Evolutionary conservation across 2,113 vertebrate genomes (phyloP).

Genomic region (Colaptes auratus): DNA sequence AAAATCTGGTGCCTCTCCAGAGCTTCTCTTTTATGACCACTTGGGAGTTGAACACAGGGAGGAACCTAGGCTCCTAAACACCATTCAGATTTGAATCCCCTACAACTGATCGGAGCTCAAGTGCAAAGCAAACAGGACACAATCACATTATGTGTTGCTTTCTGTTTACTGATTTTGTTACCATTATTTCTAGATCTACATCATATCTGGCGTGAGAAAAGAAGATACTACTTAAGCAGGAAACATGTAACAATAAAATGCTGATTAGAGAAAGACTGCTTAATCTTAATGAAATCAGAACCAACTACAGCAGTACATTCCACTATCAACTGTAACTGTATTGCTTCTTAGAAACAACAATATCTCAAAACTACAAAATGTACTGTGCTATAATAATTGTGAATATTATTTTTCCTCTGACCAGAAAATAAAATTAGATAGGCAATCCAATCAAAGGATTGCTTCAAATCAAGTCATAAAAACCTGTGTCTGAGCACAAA

Average conservation of each 20-base stretch:
- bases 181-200: neutral
- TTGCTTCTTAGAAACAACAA: slow-evolving; percentile 17
- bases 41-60: neutral
- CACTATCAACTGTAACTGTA: slow-evolving; percentile 26
- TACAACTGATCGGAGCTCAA: neutral
- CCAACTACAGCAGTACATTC: neutral
- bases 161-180: neutral
- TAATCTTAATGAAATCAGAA: slow-evolving; percentile 31
- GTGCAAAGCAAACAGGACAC: neutral
- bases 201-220: neutral
- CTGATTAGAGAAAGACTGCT: slow-evolving; percentile 26
- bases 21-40: neutral
- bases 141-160: neutral
- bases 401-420: neutral
- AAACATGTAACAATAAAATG: slow-evolving; percentile 28
- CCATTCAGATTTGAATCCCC: neutral
- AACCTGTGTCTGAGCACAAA: neutral
- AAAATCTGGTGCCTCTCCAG: neutral
- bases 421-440: neutral
- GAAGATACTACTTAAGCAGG: neutral
- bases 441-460: neutral
- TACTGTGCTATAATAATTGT: neutral
- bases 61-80: neutral
- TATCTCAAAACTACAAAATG: slow-evolving; percentile 15
- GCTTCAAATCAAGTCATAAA: neutral